phyloP scores from a whole-genome alignment of 2,113 vertebrate genomes.

The Campylomormyrus tamandua region DNA sequence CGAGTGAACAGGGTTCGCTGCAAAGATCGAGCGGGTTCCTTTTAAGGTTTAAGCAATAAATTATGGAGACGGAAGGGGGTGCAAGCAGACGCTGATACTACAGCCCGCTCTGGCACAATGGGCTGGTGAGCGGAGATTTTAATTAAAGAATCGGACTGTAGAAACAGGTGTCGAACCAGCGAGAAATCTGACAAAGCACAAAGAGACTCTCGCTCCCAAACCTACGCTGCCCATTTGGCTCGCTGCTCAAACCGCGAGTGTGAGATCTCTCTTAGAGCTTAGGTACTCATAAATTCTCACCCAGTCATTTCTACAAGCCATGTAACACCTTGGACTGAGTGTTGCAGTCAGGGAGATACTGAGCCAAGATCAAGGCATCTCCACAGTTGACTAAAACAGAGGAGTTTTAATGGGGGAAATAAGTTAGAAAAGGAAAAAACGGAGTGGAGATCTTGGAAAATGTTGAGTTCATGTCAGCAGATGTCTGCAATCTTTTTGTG shows the following conservation, averaged over 20 bases:
- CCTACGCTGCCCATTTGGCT: background rate
- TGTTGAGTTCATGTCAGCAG: background rate
- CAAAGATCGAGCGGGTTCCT: background rate
- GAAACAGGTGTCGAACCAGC: conserved; percentile 1
- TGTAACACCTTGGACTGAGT: conserved; percentile 6
- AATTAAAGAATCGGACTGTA: conserved; percentile 2
- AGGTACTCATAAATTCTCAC: conserved; percentile 12
- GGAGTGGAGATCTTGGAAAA: background rate
- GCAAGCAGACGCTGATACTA: background rate
- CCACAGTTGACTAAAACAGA: background rate
- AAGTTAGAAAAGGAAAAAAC: background rate
- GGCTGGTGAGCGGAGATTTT: background rate
- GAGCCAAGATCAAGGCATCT: conserved; percentile 7
- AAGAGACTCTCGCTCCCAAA: background rate
- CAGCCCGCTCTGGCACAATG: background rate
- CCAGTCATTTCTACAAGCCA: conserved; percentile 10
- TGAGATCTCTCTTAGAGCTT: conserved; percentile 3
- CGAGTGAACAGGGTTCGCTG: background rate
- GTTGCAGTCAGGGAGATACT: background rate
- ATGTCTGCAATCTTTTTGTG: background rate
- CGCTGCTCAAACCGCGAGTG: background rate
- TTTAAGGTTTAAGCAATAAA: background rate
- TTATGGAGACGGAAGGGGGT: background rate
- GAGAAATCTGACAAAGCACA: conserved; percentile 1
- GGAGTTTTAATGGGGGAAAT: background rate